A percentile compares a stretch with the other conserved stretches of the same genome.
Conservation (phyloP, 2,113 vertebrate genomes). For the Tyrannus savana region DNA sequence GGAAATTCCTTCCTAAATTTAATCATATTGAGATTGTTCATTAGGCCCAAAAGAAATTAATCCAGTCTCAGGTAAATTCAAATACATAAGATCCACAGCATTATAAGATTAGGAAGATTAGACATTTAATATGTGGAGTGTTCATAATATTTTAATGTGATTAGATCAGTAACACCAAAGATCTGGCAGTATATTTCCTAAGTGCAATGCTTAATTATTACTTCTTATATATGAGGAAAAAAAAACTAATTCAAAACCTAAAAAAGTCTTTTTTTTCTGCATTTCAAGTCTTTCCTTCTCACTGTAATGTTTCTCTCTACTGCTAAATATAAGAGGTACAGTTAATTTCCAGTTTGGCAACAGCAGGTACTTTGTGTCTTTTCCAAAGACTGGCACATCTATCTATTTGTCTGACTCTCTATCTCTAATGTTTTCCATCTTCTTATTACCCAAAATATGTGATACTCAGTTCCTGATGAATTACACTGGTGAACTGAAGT, state of each 20-base stretch:
- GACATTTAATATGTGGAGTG: background rate
- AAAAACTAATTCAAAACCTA: background rate
- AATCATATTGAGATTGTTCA: background rate
- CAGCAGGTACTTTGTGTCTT: background rate
- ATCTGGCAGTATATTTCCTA: background rate
- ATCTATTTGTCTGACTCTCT: background rate
- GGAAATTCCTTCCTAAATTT: background rate
- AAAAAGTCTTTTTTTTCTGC: background rate
- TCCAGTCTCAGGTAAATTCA: background rate
- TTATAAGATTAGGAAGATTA: background rate
- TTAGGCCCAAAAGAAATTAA: background rate
- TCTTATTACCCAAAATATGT: background rate
- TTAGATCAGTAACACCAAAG: background rate
- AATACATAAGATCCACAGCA: background rate
- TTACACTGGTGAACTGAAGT: background rate
- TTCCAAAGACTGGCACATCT: background rate
- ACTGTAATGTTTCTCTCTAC: background rate
- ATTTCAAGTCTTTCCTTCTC: background rate
- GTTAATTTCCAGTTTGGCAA: background rate
- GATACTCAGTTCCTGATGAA: background rate
- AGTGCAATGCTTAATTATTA: background rate
- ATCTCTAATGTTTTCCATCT: background rate
- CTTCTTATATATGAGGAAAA: background rate
- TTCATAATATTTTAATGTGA: background rate
- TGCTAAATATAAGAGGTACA: background rate